These are phyloP conservation scores for Galendromus occidentalis DNA, from an alignment of 1,140 invertebrate genomes.

Conservation along the genomic window DNA sequence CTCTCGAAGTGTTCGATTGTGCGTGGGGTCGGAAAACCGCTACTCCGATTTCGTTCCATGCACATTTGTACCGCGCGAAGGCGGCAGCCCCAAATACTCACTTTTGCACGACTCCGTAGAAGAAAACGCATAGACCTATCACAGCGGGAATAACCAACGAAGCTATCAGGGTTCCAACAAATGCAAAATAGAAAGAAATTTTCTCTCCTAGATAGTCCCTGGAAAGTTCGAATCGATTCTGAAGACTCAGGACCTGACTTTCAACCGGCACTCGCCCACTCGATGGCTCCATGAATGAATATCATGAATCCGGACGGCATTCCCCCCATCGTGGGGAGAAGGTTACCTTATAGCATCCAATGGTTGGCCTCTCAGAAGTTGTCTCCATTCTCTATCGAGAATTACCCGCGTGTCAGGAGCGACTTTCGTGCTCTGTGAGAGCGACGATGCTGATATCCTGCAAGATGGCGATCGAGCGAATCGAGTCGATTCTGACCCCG, in stretches of 20 bases:
- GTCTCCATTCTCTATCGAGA: constrained; percentile 9
- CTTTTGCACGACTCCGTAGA: constrained; percentile 24
- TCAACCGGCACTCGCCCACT: too few relatives aligned
- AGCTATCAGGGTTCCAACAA: constrained; percentile 26
- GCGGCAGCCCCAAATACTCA: constrained; percentile 13
- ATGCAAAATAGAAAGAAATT: constrained; percentile 32
- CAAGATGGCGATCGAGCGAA: too few relatives aligned
- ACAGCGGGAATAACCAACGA: constrained; percentile 28
- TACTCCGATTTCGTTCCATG: too few relatives aligned
- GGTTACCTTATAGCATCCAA: neutral
- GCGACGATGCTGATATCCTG: neutral
- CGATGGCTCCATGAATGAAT: too few relatives aligned
- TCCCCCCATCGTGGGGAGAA: too few relatives aligned
- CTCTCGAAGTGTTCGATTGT: neutral
- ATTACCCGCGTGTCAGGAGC: neutral
- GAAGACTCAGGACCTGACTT: too few relatives aligned
- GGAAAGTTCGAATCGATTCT: neutral
- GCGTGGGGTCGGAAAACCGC: too few relatives aligned
- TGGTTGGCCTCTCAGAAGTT: constrained; percentile 8
- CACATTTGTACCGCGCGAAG: too few relatives aligned
- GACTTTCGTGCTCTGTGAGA: neutral
- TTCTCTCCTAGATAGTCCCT: constrained; percentile 32
- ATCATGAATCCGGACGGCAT: too few relatives aligned
- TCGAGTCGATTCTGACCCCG: too few relatives aligned
- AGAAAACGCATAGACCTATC: constrained; percentile 28